phyloP scores from a whole-genome alignment of 2,113 vertebrate genomes.

The Gavia stellata region DNA sequence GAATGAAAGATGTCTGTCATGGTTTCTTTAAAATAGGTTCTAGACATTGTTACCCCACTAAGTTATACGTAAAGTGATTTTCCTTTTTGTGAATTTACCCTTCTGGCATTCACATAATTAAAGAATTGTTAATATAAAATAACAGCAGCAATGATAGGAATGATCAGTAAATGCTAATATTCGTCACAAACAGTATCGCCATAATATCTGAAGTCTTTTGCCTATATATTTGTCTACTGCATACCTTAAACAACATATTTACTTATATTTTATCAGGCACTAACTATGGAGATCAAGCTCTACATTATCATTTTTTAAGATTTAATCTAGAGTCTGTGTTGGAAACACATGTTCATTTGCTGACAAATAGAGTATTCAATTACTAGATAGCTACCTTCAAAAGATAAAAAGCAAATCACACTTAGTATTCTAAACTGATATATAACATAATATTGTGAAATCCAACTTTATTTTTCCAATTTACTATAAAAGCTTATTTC shows the following conservation, averaged over 20 bases:
- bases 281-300: constrained; percentile 38
- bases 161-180: neutral
- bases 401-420: constrained; percentile 2
- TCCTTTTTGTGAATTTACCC: neutral
- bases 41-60: constrained; percentile 14
- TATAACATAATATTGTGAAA: constrained; percentile 11
- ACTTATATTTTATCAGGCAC: constrained; percentile 20
- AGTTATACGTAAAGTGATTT: constrained; percentile 38
- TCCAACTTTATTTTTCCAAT: constrained; percentile 22
- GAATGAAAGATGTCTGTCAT: constrained; percentile 11
- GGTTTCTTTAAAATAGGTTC: constrained; percentile 44
- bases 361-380: neutral
- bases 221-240: constrained; percentile 4
- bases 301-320: constrained; percentile 1
- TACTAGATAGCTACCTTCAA: neutral
- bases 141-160: neutral
- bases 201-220: neutral
- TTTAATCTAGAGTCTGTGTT: neutral
- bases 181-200: neutral
- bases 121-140: constrained; percentile 10
- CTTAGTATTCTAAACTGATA: neutral
- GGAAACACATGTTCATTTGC: neutral
- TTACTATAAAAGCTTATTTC: constrained; percentile 62
- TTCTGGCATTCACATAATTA: constrained; percentile 13
- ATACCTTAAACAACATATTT: constrained; percentile 26